phyloP scores from a whole-genome alignment of 1,140 invertebrate species.

The Forficula auricularia region DNA sequence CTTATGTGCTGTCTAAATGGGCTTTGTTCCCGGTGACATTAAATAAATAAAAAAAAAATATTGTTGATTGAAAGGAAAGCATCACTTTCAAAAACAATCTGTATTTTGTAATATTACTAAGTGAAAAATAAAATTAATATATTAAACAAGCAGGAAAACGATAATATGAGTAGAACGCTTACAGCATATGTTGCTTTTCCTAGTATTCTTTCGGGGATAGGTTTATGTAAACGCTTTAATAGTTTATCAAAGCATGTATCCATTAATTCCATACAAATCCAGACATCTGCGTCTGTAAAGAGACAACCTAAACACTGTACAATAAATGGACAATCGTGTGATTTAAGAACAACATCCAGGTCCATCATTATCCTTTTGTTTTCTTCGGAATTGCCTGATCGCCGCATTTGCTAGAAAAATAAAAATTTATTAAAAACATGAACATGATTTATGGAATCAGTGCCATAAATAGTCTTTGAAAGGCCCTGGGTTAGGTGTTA shows the following conservation, averaged over 20 bases:
- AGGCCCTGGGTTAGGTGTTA: too few relatives aligned
- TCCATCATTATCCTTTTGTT: conserved; percentile 98
- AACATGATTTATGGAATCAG: conserved; percentile 2
- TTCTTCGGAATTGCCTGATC: conserved; percentile 89
- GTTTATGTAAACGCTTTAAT: conserved; percentile 61
- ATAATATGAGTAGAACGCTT: conserved; percentile 35
- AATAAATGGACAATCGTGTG: conserved; percentile 91
- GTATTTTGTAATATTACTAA: too few relatives aligned
- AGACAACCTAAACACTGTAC: conserved; percentile 94
- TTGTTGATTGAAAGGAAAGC: too few relatives aligned
- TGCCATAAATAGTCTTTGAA: too few relatives aligned
- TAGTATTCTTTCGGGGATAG: conserved; percentile 86
- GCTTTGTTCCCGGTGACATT: too few relatives aligned
- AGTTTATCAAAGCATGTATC: conserved; percentile 94
- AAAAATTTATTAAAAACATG: conserved; percentile 8
- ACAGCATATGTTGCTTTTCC: conserved; percentile 93
- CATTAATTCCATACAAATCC: conserved; percentile 94
- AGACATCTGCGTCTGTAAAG: conserved; percentile 80
- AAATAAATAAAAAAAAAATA: too few relatives aligned
- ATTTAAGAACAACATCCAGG: conserved; percentile 90
- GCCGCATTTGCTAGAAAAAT: conserved; percentile 74
- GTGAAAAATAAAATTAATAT: too few relatives aligned
- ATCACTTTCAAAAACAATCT: too few relatives aligned
- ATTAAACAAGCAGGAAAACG: too few relatives aligned
- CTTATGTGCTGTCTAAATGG: too few relatives aligned